Conservation (phyloP, 1,140 invertebrate species). For the Palaemon carinicauda region DNA sequence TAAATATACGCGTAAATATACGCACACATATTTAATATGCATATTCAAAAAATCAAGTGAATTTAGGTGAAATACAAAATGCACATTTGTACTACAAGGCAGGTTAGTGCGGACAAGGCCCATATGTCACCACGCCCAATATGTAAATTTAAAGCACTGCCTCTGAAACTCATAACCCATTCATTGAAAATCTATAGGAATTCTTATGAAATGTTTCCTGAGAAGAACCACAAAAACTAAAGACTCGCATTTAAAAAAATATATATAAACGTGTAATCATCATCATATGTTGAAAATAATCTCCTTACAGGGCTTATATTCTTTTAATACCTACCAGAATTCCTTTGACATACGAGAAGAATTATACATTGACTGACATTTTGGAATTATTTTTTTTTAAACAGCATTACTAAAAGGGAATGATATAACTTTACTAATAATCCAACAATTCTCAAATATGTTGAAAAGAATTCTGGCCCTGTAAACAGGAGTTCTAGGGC, state of each 20-base stretch:
- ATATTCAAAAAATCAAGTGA: slow-evolving; percentile 54
- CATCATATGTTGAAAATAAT: slow-evolving; percentile 44
- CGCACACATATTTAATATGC: slow-evolving; percentile 45
- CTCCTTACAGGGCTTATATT: slow-evolving; percentile 10
- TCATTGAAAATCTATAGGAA: slow-evolving; percentile 30
- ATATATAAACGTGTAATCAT: slow-evolving; percentile 31
- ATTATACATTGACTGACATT: too few species aligned
- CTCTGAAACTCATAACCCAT: slow-evolving; percentile 46
- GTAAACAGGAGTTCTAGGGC: slow-evolving; percentile 6
- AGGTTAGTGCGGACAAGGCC: slow-evolving; percentile 53
- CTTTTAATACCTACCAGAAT: slow-evolving; percentile 35
- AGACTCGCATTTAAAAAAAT: slow-evolving; percentile 45
- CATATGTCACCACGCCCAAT: slow-evolving; percentile 47
- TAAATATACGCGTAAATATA: not conserved
- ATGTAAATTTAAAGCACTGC: slow-evolving; percentile 25
- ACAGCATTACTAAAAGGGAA: not conserved
- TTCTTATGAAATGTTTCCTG: slow-evolving; percentile 47
- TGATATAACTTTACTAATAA: not conserved
- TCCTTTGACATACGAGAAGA: not conserved
- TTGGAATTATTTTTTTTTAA: too few species aligned
- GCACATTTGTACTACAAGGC: slow-evolving; percentile 57
- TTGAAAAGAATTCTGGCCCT: slow-evolving; percentile 47
- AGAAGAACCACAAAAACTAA: slow-evolving; percentile 49
- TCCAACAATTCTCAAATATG: not conserved
- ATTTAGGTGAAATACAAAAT: slow-evolving; percentile 57